phyloP scores from a whole-genome alignment of 2,797 vertebrate species.

The Sitta carolinensis region DNA sequence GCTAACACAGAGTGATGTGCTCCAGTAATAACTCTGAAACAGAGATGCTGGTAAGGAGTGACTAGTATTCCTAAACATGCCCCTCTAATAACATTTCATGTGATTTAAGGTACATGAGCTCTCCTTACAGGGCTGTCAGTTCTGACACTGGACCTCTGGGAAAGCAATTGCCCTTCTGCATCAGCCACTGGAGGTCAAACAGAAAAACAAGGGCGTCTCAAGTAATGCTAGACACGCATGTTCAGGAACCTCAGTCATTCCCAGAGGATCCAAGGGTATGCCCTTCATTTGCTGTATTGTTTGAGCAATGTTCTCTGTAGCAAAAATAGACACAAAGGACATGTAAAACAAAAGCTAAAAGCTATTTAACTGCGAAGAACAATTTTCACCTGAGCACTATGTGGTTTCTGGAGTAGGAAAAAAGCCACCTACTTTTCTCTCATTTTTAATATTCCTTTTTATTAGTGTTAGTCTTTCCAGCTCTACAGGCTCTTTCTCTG shows the following conservation, averaged over 20 bases:
- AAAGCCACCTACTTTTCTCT: neutral
- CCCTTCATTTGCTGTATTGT: conserved; percentile 32
- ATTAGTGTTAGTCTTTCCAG: neutral
- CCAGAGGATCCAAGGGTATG: neutral
- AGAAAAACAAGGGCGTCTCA: neutral
- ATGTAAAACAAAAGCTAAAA: neutral
- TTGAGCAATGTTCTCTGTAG: neutral
- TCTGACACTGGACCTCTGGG: neutral
- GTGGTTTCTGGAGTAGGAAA: neutral
- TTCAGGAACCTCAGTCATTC: neutral
- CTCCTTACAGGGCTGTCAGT: neutral
- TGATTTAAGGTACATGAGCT: neutral
- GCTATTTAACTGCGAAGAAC: neutral
- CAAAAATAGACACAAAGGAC: conserved; percentile 47
- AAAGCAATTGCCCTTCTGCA: neutral
- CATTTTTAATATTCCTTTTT: neutral
- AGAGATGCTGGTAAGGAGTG: neutral
- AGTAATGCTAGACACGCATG: neutral
- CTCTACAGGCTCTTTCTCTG: neutral
- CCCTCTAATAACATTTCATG: neutral
- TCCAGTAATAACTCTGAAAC: neutral
- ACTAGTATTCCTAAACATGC: neutral
- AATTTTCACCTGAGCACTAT: neutral
- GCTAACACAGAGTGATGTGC: neutral
- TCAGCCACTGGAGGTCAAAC: neutral